Percentiles rank a stretch among this genome's conserved stretches.
Evolutionary conservation across 1,140 invertebrate genomes (phyloP).

Genomic region (Drosophila serrata): DNA sequence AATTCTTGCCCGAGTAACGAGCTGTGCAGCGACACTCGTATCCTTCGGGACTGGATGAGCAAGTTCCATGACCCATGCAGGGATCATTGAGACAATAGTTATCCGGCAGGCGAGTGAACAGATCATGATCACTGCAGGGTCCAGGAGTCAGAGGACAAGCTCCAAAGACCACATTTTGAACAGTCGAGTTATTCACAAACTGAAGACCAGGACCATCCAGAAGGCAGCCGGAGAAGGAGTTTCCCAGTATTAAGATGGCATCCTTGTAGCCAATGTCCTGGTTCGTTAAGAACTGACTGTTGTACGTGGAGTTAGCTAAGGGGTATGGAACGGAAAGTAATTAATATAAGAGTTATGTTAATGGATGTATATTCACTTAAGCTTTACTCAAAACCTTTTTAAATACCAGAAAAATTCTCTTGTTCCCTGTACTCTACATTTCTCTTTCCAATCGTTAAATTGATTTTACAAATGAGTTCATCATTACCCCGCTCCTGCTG

Average conservation of each 20-base stretch:
- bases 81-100: constrained; percentile 92
- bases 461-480: constrained; percentile 33
- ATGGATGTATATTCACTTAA: no score
- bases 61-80: constrained; percentile 92
- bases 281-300: constrained; percentile 90
- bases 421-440: neutral
- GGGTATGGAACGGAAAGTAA: neutral
- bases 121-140: constrained; percentile 88
- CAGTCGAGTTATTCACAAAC: constrained; percentile 89
- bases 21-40: constrained; percentile 93
- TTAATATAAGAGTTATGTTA: neutral
- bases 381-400: no score
- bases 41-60: constrained; percentile 90
- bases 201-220: constrained; percentile 93
- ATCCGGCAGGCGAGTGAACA: constrained; percentile 86
- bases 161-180: constrained; percentile 90
- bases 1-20: constrained; percentile 93
- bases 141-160: constrained; percentile 90
- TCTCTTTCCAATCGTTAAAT: constrained; percentile 7
- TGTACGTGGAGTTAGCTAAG: constrained; percentile 91
- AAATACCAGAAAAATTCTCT: no score
- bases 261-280: constrained; percentile 88
- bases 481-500: neutral
- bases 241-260: constrained; percentile 90
- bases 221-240: constrained; percentile 93